Conservation (phyloP, 2,888 invertebrate species). For the Iphiclides podalirius region DNA sequence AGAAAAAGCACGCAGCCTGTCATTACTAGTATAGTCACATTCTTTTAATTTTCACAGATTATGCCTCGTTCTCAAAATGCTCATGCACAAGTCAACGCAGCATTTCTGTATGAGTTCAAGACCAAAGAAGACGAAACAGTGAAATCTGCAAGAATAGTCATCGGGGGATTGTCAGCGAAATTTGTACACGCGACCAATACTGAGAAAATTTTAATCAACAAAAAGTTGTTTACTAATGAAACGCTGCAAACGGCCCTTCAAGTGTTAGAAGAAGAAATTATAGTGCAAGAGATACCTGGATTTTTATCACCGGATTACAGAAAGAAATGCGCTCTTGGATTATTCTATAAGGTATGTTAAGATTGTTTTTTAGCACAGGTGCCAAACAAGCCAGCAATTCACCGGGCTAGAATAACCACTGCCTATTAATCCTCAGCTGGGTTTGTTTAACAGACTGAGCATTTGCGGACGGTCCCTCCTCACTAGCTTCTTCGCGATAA, state of each 20-base stretch:
- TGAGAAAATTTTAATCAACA: conserved; percentile 65
- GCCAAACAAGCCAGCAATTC: too few species aligned
- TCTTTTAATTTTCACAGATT: conserved; percentile 69
- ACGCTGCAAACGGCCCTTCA: conserved; percentile 74
- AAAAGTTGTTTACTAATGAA: conserved; percentile 63
- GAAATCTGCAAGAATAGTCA: conserved; percentile 79
- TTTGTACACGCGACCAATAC: conserved; percentile 81
- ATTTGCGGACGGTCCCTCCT: too few species aligned
- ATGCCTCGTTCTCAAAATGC: conserved; percentile 87
- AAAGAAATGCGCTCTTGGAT: conserved; percentile 78
- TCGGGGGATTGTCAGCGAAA: conserved; percentile 75
- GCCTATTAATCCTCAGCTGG: too few species aligned
- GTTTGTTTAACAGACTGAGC: too few species aligned
- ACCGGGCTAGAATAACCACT: too few species aligned
- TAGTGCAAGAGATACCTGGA: conserved; percentile 77
- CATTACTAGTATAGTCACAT: not conserved
- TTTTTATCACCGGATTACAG: conserved; percentile 81
- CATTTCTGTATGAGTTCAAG: conserved; percentile 81
- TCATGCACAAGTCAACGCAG: conserved; percentile 88
- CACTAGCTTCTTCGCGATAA: too few species aligned
- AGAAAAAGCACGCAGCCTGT: too few species aligned
- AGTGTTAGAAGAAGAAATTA: conserved; percentile 78
- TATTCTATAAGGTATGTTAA: conserved; percentile 83
- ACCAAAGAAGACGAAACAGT: conserved; percentile 46
- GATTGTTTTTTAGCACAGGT: conserved; percentile 11